Base-by-base conservation (phyloP, 2,888 invertebrate genomes). In the Melieria omissa region DNA sequence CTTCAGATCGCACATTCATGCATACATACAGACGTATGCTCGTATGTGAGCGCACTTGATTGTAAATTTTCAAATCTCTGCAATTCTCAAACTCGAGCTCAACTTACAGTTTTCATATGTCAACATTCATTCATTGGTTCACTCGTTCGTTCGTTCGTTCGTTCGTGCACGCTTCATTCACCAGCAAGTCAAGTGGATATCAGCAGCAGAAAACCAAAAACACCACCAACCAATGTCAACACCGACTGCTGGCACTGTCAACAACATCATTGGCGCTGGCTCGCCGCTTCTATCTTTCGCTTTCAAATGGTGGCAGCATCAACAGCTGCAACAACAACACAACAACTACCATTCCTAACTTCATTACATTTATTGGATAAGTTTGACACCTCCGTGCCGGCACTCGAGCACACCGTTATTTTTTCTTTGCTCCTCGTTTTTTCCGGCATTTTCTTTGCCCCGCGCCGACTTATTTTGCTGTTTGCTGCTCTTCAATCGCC, bases 341-440 rank as follows among this genome's bases (percentile, higher is more conserved):
- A 54, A 54, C 62, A 62, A 55, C 60, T 29, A 29, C 10, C 16
- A 58, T 52, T 52, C 54, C 54, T 44, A 71, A 70, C 74, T 67
- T 70, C 69, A 77, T 83, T 82, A 83, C 81, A 81, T 81, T 83
- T 83, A 83, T 81, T 81, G 80, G 82, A 83, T 81, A 82, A 81
- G 81, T 82, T 82, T 82, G 71, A 66, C 66, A 71, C 65, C 58
- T 64, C 52, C 45, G 52, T 8, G 42, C 14, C 16, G 42, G 12
- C 49, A 7, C 12, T n/a, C 0, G 52, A 14, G 42, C 44, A 67
- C 42, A 44, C 52, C 12, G 12, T 14, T 29, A 16, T 58, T 7
- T 46, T 16, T 10, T 62, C 49, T 67, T 29, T n/a, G 42, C 42
- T 42, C 60, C 14, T 61, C 44, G 60, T 49, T 52, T 52, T 41